Evolutionary conservation across 2,888 invertebrate genomes (phyloP).

Genomic region (Saturnia japonica): DNA sequence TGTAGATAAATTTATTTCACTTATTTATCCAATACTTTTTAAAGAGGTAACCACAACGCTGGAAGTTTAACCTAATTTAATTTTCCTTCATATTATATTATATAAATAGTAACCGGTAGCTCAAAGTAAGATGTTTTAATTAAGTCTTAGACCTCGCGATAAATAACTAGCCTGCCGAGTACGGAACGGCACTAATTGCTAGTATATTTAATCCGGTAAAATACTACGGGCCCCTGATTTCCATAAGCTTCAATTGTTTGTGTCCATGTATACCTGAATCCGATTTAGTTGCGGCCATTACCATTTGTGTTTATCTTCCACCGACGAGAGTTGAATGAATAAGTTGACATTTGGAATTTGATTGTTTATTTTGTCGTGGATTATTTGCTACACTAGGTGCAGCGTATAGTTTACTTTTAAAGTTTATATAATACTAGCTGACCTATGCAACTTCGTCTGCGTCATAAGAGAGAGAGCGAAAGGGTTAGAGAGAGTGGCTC

Average conservation of each 20-base stretch:
- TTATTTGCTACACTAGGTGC: conserved; percentile 13
- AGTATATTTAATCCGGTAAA: conserved; percentile 80
- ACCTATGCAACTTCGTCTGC: too few relatives aligned
- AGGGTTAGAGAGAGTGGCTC: too few relatives aligned
- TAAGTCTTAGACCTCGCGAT: conserved; percentile 78
- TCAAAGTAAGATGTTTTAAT: conserved; percentile 80
- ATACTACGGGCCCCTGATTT: conserved; percentile 75
- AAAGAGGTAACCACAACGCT: conserved; percentile 31
- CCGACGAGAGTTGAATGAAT: conserved; percentile 62
- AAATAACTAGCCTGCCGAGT: conserved; percentile 70
- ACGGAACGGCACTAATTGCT: conserved; percentile 75
- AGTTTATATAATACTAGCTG: neutral
- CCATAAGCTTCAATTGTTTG: conserved; percentile 80
- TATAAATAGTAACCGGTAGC: conserved; percentile 55
- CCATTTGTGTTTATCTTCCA: conserved; percentile 67
- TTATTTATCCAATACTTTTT: conserved; percentile 13
- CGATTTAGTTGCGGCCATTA: conserved; percentile 71
- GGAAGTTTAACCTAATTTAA: conserved; percentile 62
- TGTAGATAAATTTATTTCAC: neutral
- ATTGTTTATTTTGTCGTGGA: conserved; percentile 41
- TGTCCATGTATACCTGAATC: conserved; percentile 64
- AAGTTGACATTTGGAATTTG: conserved; percentile 51
- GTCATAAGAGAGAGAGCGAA: too few relatives aligned
- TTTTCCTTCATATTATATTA: conserved; percentile 49
- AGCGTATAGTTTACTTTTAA: conserved; percentile 5